Base-by-base conservation (phyloP, 2,888 invertebrate species). In the Caenorhabditis sulstoni region DNA sequence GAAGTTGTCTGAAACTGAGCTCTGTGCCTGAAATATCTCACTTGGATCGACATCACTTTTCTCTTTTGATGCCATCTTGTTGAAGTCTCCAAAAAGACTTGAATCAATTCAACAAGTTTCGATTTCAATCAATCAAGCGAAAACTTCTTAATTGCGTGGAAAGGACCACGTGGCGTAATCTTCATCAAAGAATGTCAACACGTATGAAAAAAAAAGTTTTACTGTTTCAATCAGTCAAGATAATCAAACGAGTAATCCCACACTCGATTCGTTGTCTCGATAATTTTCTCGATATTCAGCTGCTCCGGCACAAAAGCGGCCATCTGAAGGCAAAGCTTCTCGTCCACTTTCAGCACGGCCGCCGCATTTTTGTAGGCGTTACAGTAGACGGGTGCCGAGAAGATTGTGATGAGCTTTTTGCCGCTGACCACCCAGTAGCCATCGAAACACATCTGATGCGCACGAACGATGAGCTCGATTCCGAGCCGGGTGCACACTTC, bases 371-470 rank as follows among this genome's bases (percentile, higher is more conserved):
- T 74, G 62, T 80, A 85, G 4, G 82, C 39, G 47, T 85, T 85
- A 49, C 86, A 83, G 58, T 86, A 86, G 45, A 81, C 59, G 7
- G 86, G 86, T 1, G 86, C 86, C 12, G 77, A 77, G 74, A 86
- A 86, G 11, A 86, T 76, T 9, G 86, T 86, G 44, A 86, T 73
- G 29, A 86, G 50, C 45, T 76, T 68, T n/a, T 65, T 41, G n/a
- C 73, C 68, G n/a, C 73, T 61, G 16, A 83, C 74, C 1, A 73
- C 55, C 85, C 85, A 85, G 64, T 82, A 85, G 9, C 86, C 86
- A 49, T 86, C 86, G 50, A 82, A 80, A 67, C 85, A 85, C 66
- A 86, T 70, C 57, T 85, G 85, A 66, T 85, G 85, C 11, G 83
- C 85, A 2, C 85, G 78, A 9, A 81, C 76, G 47, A 85, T 82